Percentiles rank a stretch among this genome's conserved stretches.
Evolutionary conservation across 2,888 invertebrate genomes (phyloP).

Genomic region (Agapostemon virescens): DNA sequence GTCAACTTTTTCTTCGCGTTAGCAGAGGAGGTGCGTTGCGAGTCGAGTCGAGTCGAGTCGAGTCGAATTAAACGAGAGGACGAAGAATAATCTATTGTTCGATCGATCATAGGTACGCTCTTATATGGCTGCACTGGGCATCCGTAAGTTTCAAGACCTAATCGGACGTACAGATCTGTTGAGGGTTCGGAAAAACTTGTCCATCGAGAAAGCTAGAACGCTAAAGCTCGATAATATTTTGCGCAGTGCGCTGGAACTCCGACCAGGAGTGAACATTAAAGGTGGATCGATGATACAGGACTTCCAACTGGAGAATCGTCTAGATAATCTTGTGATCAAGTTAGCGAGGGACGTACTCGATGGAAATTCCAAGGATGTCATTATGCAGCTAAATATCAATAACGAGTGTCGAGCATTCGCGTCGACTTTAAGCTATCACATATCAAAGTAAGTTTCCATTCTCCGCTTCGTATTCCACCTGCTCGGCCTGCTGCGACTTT

Average conservation of each 20-base stretch:
- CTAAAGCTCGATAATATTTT: slow-evolving; percentile 93
- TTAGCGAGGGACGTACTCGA: slow-evolving; percentile 88
- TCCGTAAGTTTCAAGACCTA: slow-evolving; percentile 92
- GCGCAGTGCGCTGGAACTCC: slow-evolving; percentile 93
- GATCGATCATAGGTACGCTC: slow-evolving; percentile 86
- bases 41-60: neutral
- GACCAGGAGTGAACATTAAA: slow-evolving; percentile 93
- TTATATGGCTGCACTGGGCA: slow-evolving; percentile 95
- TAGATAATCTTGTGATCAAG: slow-evolving; percentile 90
- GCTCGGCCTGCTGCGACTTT: no score
- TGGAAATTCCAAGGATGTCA: no score
- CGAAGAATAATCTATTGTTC: neutral
- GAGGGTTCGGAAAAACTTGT: slow-evolving; percentile 86
- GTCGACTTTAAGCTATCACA: slow-evolving; percentile 95
- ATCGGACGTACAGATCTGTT: slow-evolving; percentile 95
- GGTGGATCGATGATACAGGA: slow-evolving; percentile 93
- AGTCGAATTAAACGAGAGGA: slow-evolving; percentile 32
- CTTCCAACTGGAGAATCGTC: slow-evolving; percentile 91
- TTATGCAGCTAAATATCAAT: slow-evolving; percentile 90
- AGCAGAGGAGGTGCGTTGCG: slow-evolving; percentile 92
- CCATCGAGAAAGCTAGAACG: slow-evolving; percentile 89
- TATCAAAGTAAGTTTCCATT: slow-evolving; percentile 87
- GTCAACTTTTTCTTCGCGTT: slow-evolving; percentile 98
- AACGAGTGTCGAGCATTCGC: slow-evolving; percentile 97
- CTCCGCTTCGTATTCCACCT: neutral